Evolutionary conservation across 2,888 invertebrate genomes (phyloP).

Genomic region (Drosophila nigritarsus): DNA sequence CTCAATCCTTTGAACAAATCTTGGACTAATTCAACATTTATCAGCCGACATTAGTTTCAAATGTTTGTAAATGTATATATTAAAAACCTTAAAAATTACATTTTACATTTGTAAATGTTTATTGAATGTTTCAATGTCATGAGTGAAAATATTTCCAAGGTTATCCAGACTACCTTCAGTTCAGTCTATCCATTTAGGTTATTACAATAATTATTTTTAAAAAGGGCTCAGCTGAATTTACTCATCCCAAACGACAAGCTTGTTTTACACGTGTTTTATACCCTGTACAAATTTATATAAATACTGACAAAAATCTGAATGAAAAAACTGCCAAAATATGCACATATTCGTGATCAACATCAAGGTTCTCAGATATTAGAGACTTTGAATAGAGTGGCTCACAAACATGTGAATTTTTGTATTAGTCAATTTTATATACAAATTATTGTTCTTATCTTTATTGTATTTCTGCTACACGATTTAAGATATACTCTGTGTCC

Average conservation of each 20-base stretch:
- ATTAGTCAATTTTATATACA: not conserved
- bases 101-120: not conserved
- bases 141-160: not conserved
- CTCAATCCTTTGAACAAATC: not conserved
- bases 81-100: not conserved
- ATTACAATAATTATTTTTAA: not conserved
- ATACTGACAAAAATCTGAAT: not conserved
- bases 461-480: not conserved
- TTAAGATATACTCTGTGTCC: not conserved
- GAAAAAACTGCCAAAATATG: not conserved
- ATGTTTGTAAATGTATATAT: not conserved
- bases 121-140: not conserved
- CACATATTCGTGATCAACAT: not conserved
- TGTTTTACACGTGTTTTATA: constrained; percentile 17
- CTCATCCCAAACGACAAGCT: not conserved
- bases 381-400: not conserved
- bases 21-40: not conserved
- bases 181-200: not conserved
- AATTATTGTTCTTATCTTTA: too few species aligned
- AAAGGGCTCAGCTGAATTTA: not conserved
- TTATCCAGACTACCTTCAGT: not conserved
- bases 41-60: not conserved
- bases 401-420: not conserved
- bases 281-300: not conserved
- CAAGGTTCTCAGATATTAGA: not conserved